Evolutionary conservation across 1,140 invertebrate genomes (phyloP).

Genomic region (Achatina immaculata): DNA sequence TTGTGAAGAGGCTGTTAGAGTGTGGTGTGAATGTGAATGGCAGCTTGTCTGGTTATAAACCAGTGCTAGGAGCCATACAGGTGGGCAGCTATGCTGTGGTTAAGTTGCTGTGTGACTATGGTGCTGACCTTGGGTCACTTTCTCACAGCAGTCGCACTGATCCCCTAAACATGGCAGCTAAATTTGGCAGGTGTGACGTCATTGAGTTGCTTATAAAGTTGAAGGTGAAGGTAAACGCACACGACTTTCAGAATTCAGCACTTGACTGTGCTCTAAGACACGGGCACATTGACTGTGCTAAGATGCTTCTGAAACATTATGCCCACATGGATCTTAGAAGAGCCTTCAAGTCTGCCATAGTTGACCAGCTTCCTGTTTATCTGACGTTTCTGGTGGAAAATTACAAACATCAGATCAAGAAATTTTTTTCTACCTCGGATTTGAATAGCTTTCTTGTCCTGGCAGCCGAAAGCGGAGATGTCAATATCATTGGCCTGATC

Average conservation of each 20-base stretch:
- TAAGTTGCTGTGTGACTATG: not conserved
- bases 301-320: not conserved
- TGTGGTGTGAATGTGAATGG: not conserved
- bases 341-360: not conserved
- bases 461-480: not conserved
- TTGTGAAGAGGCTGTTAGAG: not conserved
- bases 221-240: not conserved
- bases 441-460: not conserved
- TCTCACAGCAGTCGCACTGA: not conserved
- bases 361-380: too few relatives aligned
- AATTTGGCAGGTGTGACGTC: not conserved
- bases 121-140: not conserved
- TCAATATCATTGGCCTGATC: not conserved
- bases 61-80: not conserved
- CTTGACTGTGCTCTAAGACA: not conserved
- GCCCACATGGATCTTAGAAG: not conserved
- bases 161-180: not conserved
- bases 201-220: not conserved
- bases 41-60: not conserved
- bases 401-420: not conserved
- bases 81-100: not conserved
- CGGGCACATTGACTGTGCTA: not conserved
- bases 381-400: not conserved
- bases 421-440: not conserved
- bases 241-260: too few relatives aligned